Base-by-base conservation (phyloP, 2,888 invertebrate species). In the Taenaris catops region DNA sequence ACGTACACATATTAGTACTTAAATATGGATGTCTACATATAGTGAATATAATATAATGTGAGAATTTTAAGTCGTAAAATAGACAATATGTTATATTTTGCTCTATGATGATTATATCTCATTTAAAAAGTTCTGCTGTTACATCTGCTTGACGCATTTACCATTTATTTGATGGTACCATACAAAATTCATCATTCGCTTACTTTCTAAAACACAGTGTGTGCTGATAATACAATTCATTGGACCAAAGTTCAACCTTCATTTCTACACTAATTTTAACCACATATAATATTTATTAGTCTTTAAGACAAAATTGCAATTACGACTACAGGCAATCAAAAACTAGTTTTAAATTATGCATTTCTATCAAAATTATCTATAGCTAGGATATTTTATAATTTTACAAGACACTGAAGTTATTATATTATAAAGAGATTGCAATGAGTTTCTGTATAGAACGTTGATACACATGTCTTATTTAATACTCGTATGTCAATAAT, bases 211-310 rank as follows among this genome's bases (percentile, higher is more conserved):
- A 69, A 80, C 74, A 74, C 76, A 70, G 69, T 69, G 80, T 69
- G 83, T 81, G 83, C 76, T 72, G 60, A 54, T 67, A 70, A 68
- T 81, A 78, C 72, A 69, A 68, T 68, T 80, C 74, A 75, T 86
- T 86, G 84, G 84, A 86, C 84, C 84, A 84, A 83, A 79, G 67
- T 83, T 84, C 84, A 86, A 86, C 84, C 84, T 76, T 84, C 73
- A 68, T 64, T 65, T 75, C 72, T 62, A 67, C 58, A 64, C 56
- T 51, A 55, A 51, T 46, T 38, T 39, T 44, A 46, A 51, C 55
- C 58, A 55, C 44, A 16, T 28, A n/a, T 28, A n/a, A 18, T 27
- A 27, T n/a, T 18, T 9, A 39, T 40, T 25, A 40, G 38, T 46
- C 48, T 50, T 51, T 34, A 43, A 47, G 41, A 46, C 44, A 40